A percentile compares a stretch with the other conserved stretches of the same genome.
Conservation (phyloP, 2,888 invertebrate species). For the Oligia fasciuncula region DNA sequence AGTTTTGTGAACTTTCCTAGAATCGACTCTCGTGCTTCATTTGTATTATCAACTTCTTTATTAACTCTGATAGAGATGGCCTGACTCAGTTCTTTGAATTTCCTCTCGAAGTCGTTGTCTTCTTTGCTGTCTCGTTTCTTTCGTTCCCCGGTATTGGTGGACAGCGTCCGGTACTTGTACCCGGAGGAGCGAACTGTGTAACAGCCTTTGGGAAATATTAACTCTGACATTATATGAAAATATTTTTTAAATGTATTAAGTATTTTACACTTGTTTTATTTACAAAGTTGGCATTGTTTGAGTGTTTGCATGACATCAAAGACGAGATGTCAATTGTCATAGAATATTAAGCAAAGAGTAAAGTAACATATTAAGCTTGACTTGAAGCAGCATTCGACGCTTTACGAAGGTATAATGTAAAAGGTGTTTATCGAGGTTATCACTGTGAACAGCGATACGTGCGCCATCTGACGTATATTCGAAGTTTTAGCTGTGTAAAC, state of each 20-base stretch:
- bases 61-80: constrained; percentile 76
- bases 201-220: constrained; percentile 80
- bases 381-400: neutral
- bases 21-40: constrained; percentile 74
- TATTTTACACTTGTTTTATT: neutral
- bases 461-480: constrained; percentile 49
- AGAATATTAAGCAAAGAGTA: too few species aligned
- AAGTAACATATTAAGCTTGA: neutral
- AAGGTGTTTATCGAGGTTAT: neutral
- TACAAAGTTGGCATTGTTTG: constrained; percentile 13
- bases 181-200: constrained; percentile 82
- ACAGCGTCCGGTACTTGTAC: constrained; percentile 83
- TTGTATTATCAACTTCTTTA: constrained; percentile 73
- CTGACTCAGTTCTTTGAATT: constrained; percentile 77
- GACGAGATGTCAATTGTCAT: neutral
- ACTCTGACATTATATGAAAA: constrained; percentile 73
- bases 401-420: neutral
- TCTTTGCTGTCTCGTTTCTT: constrained; percentile 70
- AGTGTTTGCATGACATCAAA: constrained; percentile 14
- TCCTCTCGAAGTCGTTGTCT: constrained; percentile 74
- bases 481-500: constrained; percentile 6
- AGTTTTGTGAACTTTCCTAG: constrained; percentile 76
- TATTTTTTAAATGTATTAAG: constrained; percentile 3
- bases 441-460: neutral
- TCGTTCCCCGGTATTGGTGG: constrained; percentile 82